Evolutionary conservation across 2,888 invertebrate genomes (phyloP), one percentile per base, ranked within the genome.

Genomic region (Minunthozetes semirufus): DNA sequence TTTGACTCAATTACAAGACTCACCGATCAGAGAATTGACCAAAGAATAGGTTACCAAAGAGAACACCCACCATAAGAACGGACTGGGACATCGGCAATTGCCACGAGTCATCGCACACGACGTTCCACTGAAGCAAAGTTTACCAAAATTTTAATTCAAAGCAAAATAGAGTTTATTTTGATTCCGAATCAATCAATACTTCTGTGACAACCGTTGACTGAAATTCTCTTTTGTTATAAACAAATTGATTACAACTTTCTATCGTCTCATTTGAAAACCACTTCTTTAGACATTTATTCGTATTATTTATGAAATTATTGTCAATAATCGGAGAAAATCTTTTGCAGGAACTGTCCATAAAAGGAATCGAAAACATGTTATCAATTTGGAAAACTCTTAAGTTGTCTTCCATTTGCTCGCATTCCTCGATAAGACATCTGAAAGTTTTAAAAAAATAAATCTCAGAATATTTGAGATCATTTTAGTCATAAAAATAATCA

Each of bases 181-280:
- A 46, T 68, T 68, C 19, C 68, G n/a, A 46, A 46, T 29, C 13
- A 46, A 8, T 68, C 68, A 68, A 61, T 61, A 73, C 73, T 48
- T 74, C 74, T 15, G 74, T 74, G 8, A 74, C 74, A 46, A 74
- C 25, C n/a, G 74, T 74, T 22, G 46, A 59, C 8, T 70, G 33
- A 56, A 74, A 70, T n/a, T 70, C 50, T 56, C 59, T 22, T 38
- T 74, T 46, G 29, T 71, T 46, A 38, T 48, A 74, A 46, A 74
- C 66, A 70, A 11, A 70, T 22, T 74, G 5, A 70, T 70, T 48
- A 73, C 74, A 73, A 33, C 33, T 61, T 29, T 38, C 27, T 25
- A 19, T 42, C 27, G 66, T 22, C 15, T 27, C 2, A 42, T 73
- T 73, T 42, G 61, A 63, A 33, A 73, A 73, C 61, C 42, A 56